These are phyloP conservation scores for Xenus cinereus DNA, from an alignment of 2,113 vertebrate species.

Conservation along the genomic window DNA sequence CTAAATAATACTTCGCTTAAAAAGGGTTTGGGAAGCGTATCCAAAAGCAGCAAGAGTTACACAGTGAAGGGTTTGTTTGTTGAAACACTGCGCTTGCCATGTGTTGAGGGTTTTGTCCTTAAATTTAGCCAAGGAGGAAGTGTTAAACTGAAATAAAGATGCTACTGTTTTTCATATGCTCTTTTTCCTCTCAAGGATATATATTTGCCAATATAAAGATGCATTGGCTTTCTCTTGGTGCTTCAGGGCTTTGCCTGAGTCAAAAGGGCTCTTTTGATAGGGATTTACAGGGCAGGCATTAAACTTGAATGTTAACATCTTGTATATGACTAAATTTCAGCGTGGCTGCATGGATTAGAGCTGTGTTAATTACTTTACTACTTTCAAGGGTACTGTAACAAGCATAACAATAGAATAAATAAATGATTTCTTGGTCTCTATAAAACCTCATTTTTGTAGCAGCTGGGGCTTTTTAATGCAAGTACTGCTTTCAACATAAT, in stretches of 20 bases:
- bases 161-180: neutral
- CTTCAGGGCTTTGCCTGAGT: neutral
- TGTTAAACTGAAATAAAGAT: slow-evolving; percentile 13
- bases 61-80: neutral
- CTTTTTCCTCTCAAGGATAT: neutral
- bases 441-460: neutral
- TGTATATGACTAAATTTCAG: neutral
- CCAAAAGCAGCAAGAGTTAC: neutral
- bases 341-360: neutral
- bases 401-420: neutral
- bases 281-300: neutral
- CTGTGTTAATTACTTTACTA: neutral
- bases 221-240: neutral
- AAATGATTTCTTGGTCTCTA: neutral
- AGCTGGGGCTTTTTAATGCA: neutral
- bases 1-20: neutral
- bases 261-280: neutral
- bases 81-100: neutral
- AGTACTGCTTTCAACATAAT: neutral
- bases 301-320: neutral
- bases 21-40: neutral
- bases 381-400: neutral
- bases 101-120: slow-evolving; percentile 29
- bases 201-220: neutral
- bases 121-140: neutral